phyloP scores from a whole-genome alignment of 2,888 invertebrate species.

The Aspidiotus rigidus region DNA sequence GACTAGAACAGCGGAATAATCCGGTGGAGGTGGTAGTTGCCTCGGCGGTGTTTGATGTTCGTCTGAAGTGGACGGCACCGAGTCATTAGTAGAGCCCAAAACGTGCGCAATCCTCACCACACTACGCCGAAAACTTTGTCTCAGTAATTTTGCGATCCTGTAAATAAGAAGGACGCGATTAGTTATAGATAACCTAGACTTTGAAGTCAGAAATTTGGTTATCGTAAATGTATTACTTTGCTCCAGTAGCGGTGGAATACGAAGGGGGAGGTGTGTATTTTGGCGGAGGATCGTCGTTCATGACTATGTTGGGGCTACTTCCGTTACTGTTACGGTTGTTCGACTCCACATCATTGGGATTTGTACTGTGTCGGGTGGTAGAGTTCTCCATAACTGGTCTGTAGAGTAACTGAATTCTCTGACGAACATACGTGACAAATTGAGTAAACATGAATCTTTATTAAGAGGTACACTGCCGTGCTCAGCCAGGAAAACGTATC shows the following conservation, averaged over 20 bases:
- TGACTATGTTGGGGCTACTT: conserved; percentile 30
- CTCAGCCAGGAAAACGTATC: neutral
- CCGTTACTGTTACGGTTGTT: conserved; percentile 26
- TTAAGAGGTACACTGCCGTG: neutral
- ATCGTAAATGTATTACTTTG: conserved; percentile 43
- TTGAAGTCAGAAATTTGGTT: too few species aligned
- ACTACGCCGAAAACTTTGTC: conserved; percentile 69
- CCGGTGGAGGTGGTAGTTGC: conserved; percentile 50
- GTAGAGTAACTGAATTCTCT: conserved; percentile 76
- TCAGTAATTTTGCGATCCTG: conserved; percentile 60
- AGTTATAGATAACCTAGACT: too few species aligned
- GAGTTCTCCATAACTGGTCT: conserved; percentile 57
- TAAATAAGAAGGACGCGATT: conserved; percentile 17
- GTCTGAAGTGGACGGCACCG: conserved; percentile 23
- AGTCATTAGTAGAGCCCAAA: conserved; percentile 32
- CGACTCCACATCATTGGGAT: conserved; percentile 25
- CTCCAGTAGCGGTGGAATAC: conserved; percentile 84
- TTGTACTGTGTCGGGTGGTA: conserved; percentile 40
- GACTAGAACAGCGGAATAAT: conserved; percentile 54
- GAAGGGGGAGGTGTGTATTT: conserved; percentile 90
- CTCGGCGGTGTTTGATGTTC: conserved; percentile 10
- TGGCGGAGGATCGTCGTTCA: conserved; percentile 47
- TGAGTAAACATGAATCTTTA: neutral
- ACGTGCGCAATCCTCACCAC: conserved; percentile 53
- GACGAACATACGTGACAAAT: conserved; percentile 40